phyloP scores from a whole-genome alignment of 2,797 vertebrate species.

The Falco peregrinus region DNA sequence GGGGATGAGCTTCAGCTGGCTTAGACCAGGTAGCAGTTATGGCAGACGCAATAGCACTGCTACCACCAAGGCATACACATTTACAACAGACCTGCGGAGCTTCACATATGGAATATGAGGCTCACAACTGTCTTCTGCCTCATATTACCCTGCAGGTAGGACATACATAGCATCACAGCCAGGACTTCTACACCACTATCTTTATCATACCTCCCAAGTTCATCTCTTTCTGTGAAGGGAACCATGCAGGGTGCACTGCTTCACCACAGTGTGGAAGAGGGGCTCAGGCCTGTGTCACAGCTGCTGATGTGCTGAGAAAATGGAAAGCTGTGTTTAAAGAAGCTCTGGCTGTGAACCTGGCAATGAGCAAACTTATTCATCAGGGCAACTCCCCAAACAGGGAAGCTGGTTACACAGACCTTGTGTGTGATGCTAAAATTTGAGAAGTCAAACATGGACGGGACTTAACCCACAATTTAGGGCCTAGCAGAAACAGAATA shows the following conservation, averaged over 20 bases:
- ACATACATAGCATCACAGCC: neutral
- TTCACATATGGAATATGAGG: rapidly evolving
- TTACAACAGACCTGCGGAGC: neutral
- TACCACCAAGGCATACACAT: neutral
- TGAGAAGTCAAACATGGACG: neutral
- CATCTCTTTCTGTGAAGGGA: neutral
- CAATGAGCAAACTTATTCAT: neutral
- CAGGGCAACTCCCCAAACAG: neutral
- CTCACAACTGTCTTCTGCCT: neutral
- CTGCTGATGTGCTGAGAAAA: neutral
- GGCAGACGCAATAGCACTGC: neutral
- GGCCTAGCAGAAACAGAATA: neutral
- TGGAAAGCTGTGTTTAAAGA: neutral
- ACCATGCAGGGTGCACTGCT: rapidly evolving
- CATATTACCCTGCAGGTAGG: neutral
- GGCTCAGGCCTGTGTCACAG: neutral
- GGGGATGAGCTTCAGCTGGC: neutral
- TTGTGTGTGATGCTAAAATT: neutral
- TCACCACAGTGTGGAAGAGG: neutral
- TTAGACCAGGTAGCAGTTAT: neutral
- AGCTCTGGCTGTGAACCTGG: neutral
- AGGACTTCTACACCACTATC: neutral
- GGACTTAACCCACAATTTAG: neutral
- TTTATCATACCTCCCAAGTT: neutral
- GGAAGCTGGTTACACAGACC: neutral